phyloP scores from a whole-genome alignment of 2,797 vertebrate species.

The Zalophus californianus region DNA sequence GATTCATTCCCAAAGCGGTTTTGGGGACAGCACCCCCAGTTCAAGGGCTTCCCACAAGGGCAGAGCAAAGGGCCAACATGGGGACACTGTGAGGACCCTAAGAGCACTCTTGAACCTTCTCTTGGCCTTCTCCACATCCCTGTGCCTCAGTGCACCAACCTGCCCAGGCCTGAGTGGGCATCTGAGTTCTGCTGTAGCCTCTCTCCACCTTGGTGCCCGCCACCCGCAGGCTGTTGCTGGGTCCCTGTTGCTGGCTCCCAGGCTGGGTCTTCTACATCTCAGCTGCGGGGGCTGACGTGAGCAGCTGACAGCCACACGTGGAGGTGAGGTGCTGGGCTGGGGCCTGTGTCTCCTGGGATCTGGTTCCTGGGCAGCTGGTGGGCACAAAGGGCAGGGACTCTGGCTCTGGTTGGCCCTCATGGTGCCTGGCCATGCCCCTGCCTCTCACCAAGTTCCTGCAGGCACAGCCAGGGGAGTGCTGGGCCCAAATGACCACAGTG shows the following conservation, averaged over 20 bases:
- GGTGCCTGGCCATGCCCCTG: background rate
- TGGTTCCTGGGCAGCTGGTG: background rate
- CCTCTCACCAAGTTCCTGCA: background rate
- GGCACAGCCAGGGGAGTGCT: background rate
- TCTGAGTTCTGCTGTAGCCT: background rate
- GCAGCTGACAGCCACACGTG: background rate
- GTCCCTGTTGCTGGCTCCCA: background rate
- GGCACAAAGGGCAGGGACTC: background rate
- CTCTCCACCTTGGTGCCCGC: background rate
- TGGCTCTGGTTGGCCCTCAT: background rate
- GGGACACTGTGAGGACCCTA: background rate
- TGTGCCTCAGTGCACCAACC: background rate
- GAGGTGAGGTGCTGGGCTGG: background rate
- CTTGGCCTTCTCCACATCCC: background rate
- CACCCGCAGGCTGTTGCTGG: background rate
- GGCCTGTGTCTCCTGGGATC: background rate
- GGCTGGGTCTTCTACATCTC: background rate
- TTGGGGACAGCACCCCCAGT: background rate
- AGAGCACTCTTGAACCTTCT: background rate
- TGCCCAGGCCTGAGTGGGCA: background rate
- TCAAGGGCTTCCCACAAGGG: accelerated
- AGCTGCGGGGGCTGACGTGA: background rate
- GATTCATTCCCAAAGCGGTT: background rate
- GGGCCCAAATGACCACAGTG: background rate
- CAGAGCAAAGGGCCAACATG: background rate